Conservation (phyloP, 1,140 invertebrate genomes). For the Cryptotermes secundus region DNA sequence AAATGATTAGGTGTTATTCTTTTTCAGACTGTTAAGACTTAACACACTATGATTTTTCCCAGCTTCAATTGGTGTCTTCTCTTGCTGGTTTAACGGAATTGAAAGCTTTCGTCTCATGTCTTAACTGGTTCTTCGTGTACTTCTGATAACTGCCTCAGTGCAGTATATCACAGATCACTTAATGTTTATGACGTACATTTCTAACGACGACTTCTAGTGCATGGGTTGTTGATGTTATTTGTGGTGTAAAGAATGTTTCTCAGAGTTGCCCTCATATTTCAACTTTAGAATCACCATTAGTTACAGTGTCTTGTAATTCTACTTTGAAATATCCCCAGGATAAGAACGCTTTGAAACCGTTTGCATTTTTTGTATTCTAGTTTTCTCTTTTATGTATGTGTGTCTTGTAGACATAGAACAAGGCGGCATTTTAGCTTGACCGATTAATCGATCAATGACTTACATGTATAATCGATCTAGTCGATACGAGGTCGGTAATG, state of each 20-base stretch:
- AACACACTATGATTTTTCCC: too few species aligned
- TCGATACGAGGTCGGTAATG: conserved; percentile 8
- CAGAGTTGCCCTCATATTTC: neutral
- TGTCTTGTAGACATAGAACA: neutral
- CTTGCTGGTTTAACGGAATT: too few species aligned
- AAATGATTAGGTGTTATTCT: too few species aligned
- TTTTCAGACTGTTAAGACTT: too few species aligned
- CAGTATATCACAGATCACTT: neutral
- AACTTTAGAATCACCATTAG: conserved; percentile 13
- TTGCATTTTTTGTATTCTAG: neutral
- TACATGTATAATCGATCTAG: conserved; percentile 11
- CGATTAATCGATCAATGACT: conserved; percentile 12
- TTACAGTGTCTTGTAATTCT: neutral
- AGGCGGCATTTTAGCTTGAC: neutral
- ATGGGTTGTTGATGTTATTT: neutral
- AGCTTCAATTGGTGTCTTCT: too few species aligned
- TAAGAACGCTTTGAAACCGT: neutral
- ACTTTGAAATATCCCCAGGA: neutral
- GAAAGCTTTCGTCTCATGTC: too few species aligned
- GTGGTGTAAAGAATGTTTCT: neutral
- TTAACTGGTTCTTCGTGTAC: too few species aligned
- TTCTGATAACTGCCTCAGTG: too few species aligned
- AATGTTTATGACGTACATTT: neutral
- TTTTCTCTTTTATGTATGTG: neutral
- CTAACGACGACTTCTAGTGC: neutral